Percentiles rank a stretch among this genome's conserved stretches.
Conservation (phyloP, 2,113 vertebrate species). For the Ibidorhyncha struthersii region DNA sequence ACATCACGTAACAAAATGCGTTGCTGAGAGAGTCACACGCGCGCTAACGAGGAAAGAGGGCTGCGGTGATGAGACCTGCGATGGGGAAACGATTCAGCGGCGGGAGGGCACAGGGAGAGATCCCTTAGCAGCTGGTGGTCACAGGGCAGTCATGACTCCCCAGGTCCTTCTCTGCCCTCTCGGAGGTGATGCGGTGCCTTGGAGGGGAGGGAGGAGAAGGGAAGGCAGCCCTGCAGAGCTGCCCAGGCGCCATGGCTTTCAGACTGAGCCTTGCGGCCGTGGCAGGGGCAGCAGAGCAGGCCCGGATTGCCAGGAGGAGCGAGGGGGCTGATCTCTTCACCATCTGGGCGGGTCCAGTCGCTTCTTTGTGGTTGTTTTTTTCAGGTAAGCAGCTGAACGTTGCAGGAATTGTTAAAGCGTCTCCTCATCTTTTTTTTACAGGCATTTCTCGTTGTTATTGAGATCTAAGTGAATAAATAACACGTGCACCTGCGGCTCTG, state of each 20-base stretch:
- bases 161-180: background rate
- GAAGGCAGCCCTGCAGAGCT: background rate
- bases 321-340: background rate
- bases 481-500: background rate
- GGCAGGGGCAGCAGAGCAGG: background rate
- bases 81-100: background rate
- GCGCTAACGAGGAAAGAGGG: background rate
- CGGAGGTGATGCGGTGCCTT: accelerated
- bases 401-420: background rate
- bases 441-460: background rate
- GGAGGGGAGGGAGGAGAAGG: background rate
- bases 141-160: background rate
- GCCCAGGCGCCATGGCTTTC: background rate
- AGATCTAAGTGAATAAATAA: background rate
- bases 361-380: background rate
- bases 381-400: background rate
- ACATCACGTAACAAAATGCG: slow-evolving; percentile 13
- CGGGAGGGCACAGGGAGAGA: background rate
- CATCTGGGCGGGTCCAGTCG: background rate
- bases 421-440: background rate
- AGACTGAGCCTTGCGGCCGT: background rate
- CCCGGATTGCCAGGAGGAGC: background rate
- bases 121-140: background rate
- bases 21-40: background rate
- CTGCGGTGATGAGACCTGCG: background rate